Conservation (phyloP, 2,797 vertebrate genomes). For the Aulostomus chinensis region DNA sequence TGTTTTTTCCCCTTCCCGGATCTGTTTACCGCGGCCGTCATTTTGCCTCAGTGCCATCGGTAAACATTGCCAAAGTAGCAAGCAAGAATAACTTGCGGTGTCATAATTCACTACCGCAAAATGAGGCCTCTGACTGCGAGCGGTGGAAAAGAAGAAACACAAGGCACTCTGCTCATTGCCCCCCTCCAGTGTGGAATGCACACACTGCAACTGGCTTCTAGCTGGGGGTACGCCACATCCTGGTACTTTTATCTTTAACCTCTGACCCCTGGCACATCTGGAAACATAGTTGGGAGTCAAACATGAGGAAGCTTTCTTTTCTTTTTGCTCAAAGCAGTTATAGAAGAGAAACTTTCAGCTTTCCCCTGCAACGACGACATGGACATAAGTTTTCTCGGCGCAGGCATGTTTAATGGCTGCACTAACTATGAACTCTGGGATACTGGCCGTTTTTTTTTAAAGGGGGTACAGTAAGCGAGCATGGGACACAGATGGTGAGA, state of each 20-base stretch:
- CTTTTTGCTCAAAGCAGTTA: constrained; percentile 76
- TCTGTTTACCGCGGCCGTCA: constrained; percentile 79
- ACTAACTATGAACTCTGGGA: constrained; percentile 84
- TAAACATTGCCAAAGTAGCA: constrained; percentile 79
- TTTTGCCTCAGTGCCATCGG: constrained; percentile 70
- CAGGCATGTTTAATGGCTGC: constrained; percentile 75
- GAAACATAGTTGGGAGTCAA: constrained; percentile 90
- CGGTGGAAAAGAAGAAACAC: constrained; percentile 82
- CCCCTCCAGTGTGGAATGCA: constrained; percentile 87
- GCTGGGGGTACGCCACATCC: constrained; percentile 85
- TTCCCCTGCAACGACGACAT: constrained; percentile 47
- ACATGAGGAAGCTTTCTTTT: constrained; percentile 91
- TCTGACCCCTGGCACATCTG: constrained; percentile 93
- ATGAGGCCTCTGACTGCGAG: constrained; percentile 86
- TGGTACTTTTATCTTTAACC: constrained; percentile 96
- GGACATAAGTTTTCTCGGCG: constrained; percentile 58
- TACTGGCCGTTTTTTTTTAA: constrained; percentile 76
- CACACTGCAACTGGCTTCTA: constrained; percentile 80
- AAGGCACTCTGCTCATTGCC: constrained; percentile 79
- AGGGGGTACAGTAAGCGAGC: constrained; percentile 51
- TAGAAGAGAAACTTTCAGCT: constrained; percentile 64
- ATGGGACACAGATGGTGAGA: constrained; percentile 75
- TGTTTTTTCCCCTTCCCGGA: constrained; percentile 62
- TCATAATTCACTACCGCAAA: constrained; percentile 85
- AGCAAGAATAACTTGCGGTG: constrained; percentile 74